These are phyloP conservation scores for Parnassius mnemosyne DNA, from an alignment of 2,888 invertebrate species.

Conservation along the genomic window DNA sequence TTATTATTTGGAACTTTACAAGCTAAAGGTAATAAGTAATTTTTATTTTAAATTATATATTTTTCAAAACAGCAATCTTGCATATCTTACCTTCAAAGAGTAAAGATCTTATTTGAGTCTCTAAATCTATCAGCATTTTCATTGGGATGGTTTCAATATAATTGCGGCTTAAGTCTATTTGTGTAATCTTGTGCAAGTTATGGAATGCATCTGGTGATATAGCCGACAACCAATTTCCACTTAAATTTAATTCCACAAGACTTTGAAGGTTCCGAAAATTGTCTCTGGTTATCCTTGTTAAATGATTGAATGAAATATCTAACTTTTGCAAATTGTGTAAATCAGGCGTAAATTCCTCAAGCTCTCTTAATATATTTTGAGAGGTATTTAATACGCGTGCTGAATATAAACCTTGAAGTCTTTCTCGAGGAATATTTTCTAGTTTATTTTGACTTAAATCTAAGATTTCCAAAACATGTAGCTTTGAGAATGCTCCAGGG, in stretches of 20 bases:
- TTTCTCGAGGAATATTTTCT: constrained; percentile 90
- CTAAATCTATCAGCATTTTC: constrained; percentile 87
- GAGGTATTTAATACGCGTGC: constrained; percentile 90
- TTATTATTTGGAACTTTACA: too few species aligned
- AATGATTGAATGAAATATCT: constrained; percentile 91
- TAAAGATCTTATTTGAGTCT: constrained; percentile 89
- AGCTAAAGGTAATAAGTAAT: too few species aligned
- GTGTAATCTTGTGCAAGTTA: constrained; percentile 86
- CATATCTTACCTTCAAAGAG: constrained; percentile 87
- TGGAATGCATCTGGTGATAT: constrained; percentile 89
- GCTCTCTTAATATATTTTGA: constrained; percentile 88
- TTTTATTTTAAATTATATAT: too few species aligned
- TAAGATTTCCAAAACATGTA: constrained; percentile 87
- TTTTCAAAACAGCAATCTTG: too few species aligned
- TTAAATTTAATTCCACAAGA: constrained; percentile 87
- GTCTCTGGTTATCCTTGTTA: constrained; percentile 87
- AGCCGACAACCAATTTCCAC: constrained; percentile 90
- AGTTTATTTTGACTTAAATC: constrained; percentile 92
- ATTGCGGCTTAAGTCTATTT: constrained; percentile 90
- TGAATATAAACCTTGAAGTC: constrained; percentile 88
- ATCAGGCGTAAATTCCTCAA: constrained; percentile 90
- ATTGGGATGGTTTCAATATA: constrained; percentile 90
- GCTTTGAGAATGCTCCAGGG: constrained; percentile 90
- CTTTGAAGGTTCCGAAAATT: constrained; percentile 89
- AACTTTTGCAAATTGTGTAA: constrained; percentile 88